Evolutionary conservation across 2,888 invertebrate species (phyloP), one percentile per base, ranked within the genome.

Genomic region (Oxycera nigricornis): DNA sequence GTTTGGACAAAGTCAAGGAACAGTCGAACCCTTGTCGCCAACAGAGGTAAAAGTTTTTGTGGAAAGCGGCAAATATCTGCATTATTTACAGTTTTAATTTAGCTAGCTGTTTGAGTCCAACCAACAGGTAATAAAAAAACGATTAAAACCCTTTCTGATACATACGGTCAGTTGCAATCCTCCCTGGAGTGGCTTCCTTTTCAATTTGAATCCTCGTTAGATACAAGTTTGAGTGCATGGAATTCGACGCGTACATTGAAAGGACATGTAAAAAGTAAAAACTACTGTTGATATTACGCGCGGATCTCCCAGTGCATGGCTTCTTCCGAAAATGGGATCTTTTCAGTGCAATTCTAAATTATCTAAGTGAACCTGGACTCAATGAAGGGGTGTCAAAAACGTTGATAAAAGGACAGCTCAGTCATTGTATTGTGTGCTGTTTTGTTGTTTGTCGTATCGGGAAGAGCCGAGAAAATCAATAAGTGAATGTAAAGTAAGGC

Each of bases 401-500:
- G 3, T 50, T 46, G 67, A 50, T 9, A 41, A 20, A 65, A 26
- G 61, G 31, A 22, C 28, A 68, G 28, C 46, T 22, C 46, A 14
- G 30, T 59, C 26, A 35, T 31, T 20, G 22, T 52, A 65, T 39
- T 52, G 22, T 70, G 52, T 70, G 52, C 55, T 55, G 70, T 22
- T 35, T 70, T 20, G 70, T 55, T 65, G 31, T 70, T 70, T 55
- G 17, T 31, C 11, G 52, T 52, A 17, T 30, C 31, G 35, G 55
- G 68, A 68, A 55, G 31, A 52, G 70, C 70, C 70, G 70, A 70
- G 46, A 61, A 68, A 70, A 70, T 70, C 70, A 55, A 70, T 70
- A 70, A 31, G 24, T n/a, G 31, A 52, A 70, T 31, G 22, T 22
- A 20, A n/a, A 30, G 70, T 70, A 35, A 70, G 31, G 55, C 70